Percentiles rank a stretch among this genome's conserved stretches.
Conservation (phyloP, 1,140 invertebrate species). For the Physella acuta region DNA sequence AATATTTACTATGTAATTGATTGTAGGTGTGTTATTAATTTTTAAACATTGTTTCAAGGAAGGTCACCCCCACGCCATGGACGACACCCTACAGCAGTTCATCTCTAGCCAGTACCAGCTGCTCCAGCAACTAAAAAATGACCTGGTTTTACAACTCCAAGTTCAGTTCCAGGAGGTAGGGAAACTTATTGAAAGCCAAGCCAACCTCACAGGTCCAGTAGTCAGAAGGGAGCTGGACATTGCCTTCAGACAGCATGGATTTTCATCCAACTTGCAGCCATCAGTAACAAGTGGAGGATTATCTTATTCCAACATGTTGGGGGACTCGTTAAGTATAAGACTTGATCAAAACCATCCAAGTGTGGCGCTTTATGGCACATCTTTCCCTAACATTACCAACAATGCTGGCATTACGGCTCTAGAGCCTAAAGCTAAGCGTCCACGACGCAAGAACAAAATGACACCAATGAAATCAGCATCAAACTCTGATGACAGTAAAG, state of each 20-base stretch:
- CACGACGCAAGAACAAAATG: neutral
- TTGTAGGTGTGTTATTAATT: neutral
- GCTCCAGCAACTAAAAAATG: neutral
- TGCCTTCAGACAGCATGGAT: neutral
- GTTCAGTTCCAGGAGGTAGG: neutral
- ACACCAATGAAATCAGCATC: neutral
- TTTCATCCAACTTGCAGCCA: neutral
- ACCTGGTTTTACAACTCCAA: neutral
- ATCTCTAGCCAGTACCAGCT: neutral
- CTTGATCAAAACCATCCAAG: neutral
- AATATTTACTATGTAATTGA: no score
- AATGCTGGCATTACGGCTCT: neutral
- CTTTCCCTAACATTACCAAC: neutral
- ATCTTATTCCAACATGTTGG: neutral
- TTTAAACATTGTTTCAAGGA: no score
- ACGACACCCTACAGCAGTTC: neutral
- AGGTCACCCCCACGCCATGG: neutral
- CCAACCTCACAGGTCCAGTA: neutral
- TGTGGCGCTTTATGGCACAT: neutral
- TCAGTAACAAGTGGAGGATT: neutral
- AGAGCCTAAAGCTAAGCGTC: no score
- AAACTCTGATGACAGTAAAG: neutral
- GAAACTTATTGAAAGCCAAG: neutral
- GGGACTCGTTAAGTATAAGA: neutral
- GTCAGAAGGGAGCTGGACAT: neutral